Percentiles rank a stretch among this genome's conserved stretches.
Conservation (phyloP, 2,797 vertebrate species). For the Hydrolagus colliei region DNA sequence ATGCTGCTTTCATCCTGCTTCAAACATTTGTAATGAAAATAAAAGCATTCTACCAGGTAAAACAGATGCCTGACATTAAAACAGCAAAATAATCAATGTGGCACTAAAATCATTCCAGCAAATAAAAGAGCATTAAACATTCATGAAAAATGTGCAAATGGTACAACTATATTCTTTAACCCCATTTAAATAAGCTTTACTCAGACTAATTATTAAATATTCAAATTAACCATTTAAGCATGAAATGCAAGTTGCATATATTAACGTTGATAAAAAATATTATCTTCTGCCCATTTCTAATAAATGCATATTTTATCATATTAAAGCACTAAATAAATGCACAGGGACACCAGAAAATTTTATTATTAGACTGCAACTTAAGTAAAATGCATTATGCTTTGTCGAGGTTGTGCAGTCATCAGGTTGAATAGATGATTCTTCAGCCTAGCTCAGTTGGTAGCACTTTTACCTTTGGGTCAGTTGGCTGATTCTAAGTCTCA, state of each 20-base stretch:
- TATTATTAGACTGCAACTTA: conserved; percentile 44
- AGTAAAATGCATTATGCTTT: conserved; percentile 46
- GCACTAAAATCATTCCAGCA: conserved; percentile 62
- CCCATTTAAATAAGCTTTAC: conserved; percentile 9
- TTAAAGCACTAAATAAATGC: conserved; percentile 36
- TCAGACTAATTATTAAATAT: background rate
- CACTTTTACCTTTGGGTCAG: too few species aligned
- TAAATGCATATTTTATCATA: background rate
- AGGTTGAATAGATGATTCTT: conserved; percentile 26
- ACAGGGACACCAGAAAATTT: conserved; percentile 40
- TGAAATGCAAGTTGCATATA: background rate
- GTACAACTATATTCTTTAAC: background rate
- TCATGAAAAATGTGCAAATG: conserved; percentile 52
- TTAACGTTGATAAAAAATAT: background rate
- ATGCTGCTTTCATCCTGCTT: conserved; percentile 70
- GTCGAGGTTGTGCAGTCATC: conserved; percentile 51
- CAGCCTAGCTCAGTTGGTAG: conserved; percentile 32
- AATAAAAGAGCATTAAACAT: conserved; percentile 55
- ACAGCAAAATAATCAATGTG: conserved; percentile 61
- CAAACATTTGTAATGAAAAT: conserved; percentile 64
- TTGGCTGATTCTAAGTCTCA: too few species aligned
- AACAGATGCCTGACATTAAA: conserved; percentile 66
- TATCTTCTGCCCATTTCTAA: background rate
- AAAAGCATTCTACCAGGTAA: conserved; percentile 68
- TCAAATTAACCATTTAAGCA: background rate